Conservation (phyloP, 2,888 invertebrate genomes). For the Ophion slaviceki region DNA sequence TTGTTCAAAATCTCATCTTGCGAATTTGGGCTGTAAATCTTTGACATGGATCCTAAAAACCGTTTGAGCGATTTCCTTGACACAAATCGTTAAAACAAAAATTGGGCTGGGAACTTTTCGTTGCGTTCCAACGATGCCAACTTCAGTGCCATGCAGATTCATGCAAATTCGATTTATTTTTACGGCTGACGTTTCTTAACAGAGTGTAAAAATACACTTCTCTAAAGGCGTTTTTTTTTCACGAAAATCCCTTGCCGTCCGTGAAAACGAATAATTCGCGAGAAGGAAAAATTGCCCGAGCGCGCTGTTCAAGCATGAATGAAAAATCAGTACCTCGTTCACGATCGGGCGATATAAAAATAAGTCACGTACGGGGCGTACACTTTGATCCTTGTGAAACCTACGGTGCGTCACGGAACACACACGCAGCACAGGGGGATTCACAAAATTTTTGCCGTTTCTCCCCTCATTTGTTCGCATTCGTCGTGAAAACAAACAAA, state of each 20-base stretch:
- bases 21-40: too few species aligned
- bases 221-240: background rate
- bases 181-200: background rate
- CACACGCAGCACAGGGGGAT: background rate
- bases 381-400: constrained; percentile 35
- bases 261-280: constrained; percentile 15
- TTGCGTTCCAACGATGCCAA: too few species aligned
- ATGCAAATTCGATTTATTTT: background rate
- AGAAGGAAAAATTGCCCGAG: constrained; percentile 1
- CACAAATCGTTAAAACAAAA: too few species aligned
- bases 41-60: too few species aligned
- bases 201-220: background rate
- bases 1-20: too few species aligned
- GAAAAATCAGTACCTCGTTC: constrained; percentile 44
- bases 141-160: background rate
- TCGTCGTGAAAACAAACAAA: background rate
- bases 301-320: constrained; percentile 34
- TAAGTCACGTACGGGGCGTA: constrained; percentile 68
- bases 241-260: too few species aligned
- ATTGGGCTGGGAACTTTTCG: too few species aligned
- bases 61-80: too few species aligned
- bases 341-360: constrained; percentile 69
- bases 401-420: background rate
- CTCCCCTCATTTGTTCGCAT: background rate
- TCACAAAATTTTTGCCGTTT: background rate